These are phyloP conservation scores for Andrena bucephala DNA, from an alignment of 2,888 invertebrate genomes.

Conservation along the genomic window DNA sequence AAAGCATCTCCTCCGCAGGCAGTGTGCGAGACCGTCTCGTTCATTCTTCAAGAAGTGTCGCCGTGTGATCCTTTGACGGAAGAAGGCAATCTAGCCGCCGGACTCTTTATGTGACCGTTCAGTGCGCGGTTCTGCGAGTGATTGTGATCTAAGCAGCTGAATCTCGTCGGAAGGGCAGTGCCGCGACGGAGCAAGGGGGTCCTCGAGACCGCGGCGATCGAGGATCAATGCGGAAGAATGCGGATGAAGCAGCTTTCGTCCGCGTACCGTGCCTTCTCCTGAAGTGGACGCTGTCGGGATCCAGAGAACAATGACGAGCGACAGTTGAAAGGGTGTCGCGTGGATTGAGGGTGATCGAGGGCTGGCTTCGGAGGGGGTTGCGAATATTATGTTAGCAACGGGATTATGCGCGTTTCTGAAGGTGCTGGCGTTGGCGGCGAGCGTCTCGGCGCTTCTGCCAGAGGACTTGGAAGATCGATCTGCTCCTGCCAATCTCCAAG, in stretches of 20 bases:
- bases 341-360: conserved; percentile 56
- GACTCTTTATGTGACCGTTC: conserved; percentile 36
- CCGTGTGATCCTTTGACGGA: conserved; percentile 38
- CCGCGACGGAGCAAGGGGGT: background rate
- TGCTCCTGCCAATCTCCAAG: conserved; percentile 75
- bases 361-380: conserved; percentile 54
- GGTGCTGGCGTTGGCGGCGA: conserved; percentile 78
- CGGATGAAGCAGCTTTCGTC: conserved; percentile 13
- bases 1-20: background rate
- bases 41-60: conserved; percentile 20
- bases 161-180: background rate
- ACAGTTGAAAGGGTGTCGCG: conserved; percentile 28
- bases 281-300: conserved; percentile 28
- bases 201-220: conserved; percentile 1
- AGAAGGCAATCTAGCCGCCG: conserved; percentile 34
- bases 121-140: conserved; percentile 33
- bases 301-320: conserved; percentile 61
- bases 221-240: conserved; percentile 51
- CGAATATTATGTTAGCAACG: conserved; percentile 81
- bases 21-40: background rate
- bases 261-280: background rate
- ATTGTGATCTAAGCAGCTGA: conserved; percentile 4
- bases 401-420: conserved; percentile 77
- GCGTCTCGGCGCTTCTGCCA: conserved; percentile 76
- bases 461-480: conserved; percentile 74